Evolutionary conservation across 2,888 invertebrate genomes (phyloP).

Genomic region (Neoitamus cyanurus): DNA sequence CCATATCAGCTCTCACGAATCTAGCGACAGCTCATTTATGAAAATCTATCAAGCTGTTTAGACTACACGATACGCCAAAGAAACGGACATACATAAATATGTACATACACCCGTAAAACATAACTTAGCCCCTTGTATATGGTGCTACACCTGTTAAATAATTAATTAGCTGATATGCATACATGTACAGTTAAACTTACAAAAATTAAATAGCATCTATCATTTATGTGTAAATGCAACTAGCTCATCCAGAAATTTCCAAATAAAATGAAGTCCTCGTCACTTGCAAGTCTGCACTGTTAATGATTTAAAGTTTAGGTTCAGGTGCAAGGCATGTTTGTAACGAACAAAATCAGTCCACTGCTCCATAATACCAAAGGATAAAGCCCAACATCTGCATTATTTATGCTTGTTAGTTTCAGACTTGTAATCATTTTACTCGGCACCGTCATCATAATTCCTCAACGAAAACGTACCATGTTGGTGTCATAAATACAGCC

Average conservation of each 20-base stretch:
- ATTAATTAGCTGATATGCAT: background rate
- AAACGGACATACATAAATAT: no score
- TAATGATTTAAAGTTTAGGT: background rate
- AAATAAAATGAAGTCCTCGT: background rate
- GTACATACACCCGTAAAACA: no score
- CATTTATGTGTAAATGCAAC: background rate
- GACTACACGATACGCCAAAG: no score
- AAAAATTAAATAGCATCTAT: no score
- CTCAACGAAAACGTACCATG: background rate
- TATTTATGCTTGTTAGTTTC: constrained; percentile 20
- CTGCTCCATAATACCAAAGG: background rate
- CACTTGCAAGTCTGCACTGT: background rate
- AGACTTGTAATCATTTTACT: constrained; percentile 19
- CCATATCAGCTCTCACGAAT: no score
- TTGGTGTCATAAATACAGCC: background rate
- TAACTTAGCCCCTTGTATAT: no score
- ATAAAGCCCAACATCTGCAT: background rate
- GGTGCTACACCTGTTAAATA: no score
- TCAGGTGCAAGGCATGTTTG: background rate
- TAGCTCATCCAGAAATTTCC: background rate
- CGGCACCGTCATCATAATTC: background rate
- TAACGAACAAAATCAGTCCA: background rate
- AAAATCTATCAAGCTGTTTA: no score
- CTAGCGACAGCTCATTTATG: no score
- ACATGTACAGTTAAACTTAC: no score